Base-by-base conservation (phyloP, 2,113 vertebrate genomes). In the Bufo gargarizans region DNA sequence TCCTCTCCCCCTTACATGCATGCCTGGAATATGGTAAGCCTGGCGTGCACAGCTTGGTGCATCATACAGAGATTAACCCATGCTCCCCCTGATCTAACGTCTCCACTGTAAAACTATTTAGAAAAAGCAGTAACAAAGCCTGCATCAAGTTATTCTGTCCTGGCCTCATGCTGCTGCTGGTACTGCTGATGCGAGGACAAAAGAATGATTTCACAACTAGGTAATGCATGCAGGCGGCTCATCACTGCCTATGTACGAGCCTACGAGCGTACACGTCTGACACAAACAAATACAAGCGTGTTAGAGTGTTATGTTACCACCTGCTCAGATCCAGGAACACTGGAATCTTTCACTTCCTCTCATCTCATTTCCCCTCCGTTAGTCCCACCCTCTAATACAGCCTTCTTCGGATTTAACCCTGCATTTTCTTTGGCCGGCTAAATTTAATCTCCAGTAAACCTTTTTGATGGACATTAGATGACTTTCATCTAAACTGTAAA, bases 361-460 rank as follows among this genome's bases (percentile, higher is more conserved):
- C 78, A 61, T 83, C 80, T 88, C 86, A 88, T 83, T 82, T 88
- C 85, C 86, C 86, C 80, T 77, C 86, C n/a, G 13, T 13, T 63
- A 16, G 47, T 55, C 65, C 77, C 12, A 33, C 86, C 87, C 72
- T 84, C 81, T 88, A 12, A 50, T 13, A 43, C 71, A 77, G 81
- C 56, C 58, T 77, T 88, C 79, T 83, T 89, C 88, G 89, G n/a
- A 45, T 59, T 84, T 79, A 88, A 84, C 61, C 43, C 89, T 88
- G 88, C n/a, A 81, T 85, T 89, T 86, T 71, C 86, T 67, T 56
- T 8, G 63, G 22, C 58, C 74, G 58, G 22, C 85, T n/a, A 74
- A 20, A 49, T 63, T 82, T 4, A 55, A 11, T 78, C 4, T 53
- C 43, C 12, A 5, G 16, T 20, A 33, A 76, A 47, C 45, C 72